Evolutionary conservation across 2,113 vertebrate species (phyloP), one percentile per base, ranked within the genome.

Genomic region (Microcebus murinus): DNA sequence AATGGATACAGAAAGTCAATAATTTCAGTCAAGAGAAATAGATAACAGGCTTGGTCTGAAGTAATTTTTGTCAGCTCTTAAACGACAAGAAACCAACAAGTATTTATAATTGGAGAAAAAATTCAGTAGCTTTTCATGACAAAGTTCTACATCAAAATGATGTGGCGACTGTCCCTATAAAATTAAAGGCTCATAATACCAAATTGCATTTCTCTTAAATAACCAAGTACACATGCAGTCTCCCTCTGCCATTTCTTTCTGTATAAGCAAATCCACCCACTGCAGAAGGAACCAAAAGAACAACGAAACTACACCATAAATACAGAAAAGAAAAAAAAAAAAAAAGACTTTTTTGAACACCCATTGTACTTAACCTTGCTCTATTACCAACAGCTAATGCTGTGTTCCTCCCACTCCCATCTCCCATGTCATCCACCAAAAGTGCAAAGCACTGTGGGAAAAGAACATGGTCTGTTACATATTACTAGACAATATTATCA

Each of bases 21-120:
- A n/a, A 94, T 83, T 91, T 94, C 59, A 84, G 57, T 87, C 59
- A 77, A 90, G 70, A 92, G 73, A 95, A 34, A 77, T 11, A 93
- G 74, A 70, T 13, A 77, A 25, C 15, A 82, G 55, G 74, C 11
- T 17, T 71, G 13, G 34, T 70, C 7, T 61, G 29, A 96, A 95
- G 91, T 27, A 84, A 89, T 3, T 50, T 50, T 57, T 80, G 50
- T 67, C 29, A 57, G 25, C 81, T 85, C 48, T 52, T 67, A 96
- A 74, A 11, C 71, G 76, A 81, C 34, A 79, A 77, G 59, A 90
- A 96, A 92, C 45, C 10, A 88, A 21, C 1, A 59, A 95, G 20
- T 73, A 9, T 87, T 96, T 92, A 45, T 91, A 90, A 90, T 45
- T 61, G 3, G 3, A 31, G 31, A 34, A 48, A 48, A 67, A 10